These are phyloP conservation scores for Muntiacus reevesi DNA, from an alignment of 2,113 vertebrate genomes.

Conservation along the genomic window DNA sequence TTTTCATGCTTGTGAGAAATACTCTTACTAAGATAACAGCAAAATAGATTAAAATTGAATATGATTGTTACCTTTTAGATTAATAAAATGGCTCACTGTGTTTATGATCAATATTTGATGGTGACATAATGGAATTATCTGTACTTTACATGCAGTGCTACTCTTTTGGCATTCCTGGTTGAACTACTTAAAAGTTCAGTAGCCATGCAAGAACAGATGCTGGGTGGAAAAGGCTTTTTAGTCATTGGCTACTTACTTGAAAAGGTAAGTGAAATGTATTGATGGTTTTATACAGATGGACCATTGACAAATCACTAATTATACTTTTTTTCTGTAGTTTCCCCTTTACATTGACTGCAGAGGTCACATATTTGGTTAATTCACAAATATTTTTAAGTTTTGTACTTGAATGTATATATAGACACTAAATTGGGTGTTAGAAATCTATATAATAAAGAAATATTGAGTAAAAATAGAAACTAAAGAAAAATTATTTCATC, in stretches of 20 bases:
- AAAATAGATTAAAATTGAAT: not conserved
- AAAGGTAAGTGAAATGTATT: slow-evolving; percentile 85
- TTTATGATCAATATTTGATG: slow-evolving; percentile 9
- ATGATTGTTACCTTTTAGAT: not conserved
- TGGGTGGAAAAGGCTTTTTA: slow-evolving; percentile 96
- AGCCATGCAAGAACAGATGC: slow-evolving; percentile 99
- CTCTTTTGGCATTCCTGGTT: slow-evolving; percentile 93
- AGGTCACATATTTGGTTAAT: not conserved
- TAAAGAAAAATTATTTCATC: not conserved
- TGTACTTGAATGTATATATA: not conserved
- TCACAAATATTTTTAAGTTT: not conserved
- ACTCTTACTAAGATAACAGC: not conserved
- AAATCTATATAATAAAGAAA: not conserved
- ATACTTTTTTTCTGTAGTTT: not conserved
- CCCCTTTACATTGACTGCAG: not conserved
- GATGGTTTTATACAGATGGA: not conserved
- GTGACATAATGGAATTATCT: slow-evolving; percentile 54
- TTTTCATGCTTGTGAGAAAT: not conserved
- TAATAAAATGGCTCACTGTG: not conserved
- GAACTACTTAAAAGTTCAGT: slow-evolving; percentile 97
- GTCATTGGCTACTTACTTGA: slow-evolving; percentile 97
- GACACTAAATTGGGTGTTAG: not conserved
- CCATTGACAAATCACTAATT: not conserved
- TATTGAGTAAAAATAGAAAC: slow-evolving; percentile 1
- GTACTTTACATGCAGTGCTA: slow-evolving; percentile 87